Evolutionary conservation across 2,888 invertebrate species (phyloP).

Genomic region (Bursaphelenchus okinawaensis): DNA sequence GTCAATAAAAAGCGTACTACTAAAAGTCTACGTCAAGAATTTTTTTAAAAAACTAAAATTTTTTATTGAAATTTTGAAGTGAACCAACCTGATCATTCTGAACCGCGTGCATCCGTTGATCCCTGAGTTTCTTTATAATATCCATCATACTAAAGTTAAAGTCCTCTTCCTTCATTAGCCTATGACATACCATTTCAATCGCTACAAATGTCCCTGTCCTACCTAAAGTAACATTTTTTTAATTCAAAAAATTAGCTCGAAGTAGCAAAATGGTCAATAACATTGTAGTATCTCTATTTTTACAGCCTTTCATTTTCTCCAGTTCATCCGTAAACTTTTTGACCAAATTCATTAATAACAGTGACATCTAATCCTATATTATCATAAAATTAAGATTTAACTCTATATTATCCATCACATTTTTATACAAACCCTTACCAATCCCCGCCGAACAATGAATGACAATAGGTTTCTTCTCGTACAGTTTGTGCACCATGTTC

Average conservation of each 20-base stretch:
- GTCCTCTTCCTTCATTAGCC: slow-evolving; percentile 18
- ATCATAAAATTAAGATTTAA: too few relatives aligned
- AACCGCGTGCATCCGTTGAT: slow-evolving; percentile 24
- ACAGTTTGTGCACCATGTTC: slow-evolving; percentile 15
- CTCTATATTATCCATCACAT: too few relatives aligned
- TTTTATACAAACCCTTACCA: slow-evolving; percentile 16
- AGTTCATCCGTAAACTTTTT: too few relatives aligned
- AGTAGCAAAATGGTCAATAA: too few relatives aligned
- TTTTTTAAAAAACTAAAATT: too few relatives aligned
- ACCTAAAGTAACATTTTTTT: too few relatives aligned
- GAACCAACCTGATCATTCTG: slow-evolving; percentile 24
- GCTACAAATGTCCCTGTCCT: slow-evolving; percentile 21
- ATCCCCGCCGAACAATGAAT: slow-evolving; percentile 29
- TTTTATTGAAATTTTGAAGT: neutral
- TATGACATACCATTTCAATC: slow-evolving; percentile 20
- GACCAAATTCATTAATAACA: too few relatives aligned
- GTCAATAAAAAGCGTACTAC: too few relatives aligned
- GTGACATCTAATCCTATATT: too few relatives aligned
- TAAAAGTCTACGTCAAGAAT: too few relatives aligned
- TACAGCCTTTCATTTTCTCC: too few relatives aligned
- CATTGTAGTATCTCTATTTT: too few relatives aligned
- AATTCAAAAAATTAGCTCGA: neutral
- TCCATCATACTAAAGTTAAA: slow-evolving; percentile 13
- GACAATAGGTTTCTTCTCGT: slow-evolving; percentile 22
- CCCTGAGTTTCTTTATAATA: slow-evolving; percentile 15